Evolutionary conservation across 2,113 vertebrate species (phyloP).

Genomic region (Seriola rivoliana): DNA sequence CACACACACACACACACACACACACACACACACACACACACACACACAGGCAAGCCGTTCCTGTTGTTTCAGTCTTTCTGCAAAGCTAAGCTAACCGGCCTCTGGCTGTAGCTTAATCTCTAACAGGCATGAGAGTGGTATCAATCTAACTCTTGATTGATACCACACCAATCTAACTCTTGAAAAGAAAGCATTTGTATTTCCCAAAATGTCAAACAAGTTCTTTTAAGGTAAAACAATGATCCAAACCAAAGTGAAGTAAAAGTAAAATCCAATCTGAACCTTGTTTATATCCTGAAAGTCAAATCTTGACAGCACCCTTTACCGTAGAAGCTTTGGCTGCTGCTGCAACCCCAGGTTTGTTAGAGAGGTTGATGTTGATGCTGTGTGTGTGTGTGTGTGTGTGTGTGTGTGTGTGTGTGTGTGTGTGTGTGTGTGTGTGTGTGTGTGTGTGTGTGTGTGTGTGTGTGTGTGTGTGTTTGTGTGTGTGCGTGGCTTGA

Average conservation of each 20-base stretch:
- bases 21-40: too few species aligned
- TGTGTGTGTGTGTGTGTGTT: too few species aligned
- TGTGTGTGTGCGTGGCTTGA: conserved; percentile 67
- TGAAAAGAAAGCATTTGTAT: background rate
- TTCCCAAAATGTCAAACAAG: conserved; percentile 16
- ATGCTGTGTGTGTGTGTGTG: background rate
- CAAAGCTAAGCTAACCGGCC: background rate
- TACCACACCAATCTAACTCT: background rate
- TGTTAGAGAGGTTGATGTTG: conserved; percentile 10
- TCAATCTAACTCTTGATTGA: background rate
- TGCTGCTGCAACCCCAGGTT: conserved; percentile 21
- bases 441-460: conserved; percentile 30
- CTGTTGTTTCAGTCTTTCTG: background rate
- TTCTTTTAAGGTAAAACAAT: conserved; percentile 10
- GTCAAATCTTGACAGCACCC: conserved; percentile 40
- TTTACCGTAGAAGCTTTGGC: conserved; percentile 24
- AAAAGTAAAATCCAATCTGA: conserved; percentile 14
- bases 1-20: too few species aligned
- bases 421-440: conserved; percentile 19
- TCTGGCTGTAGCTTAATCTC: background rate
- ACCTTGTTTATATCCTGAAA: conserved; percentile 26
- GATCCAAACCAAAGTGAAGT: background rate
- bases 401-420: background rate
- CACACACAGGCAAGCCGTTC: background rate
- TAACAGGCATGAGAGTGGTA: background rate